Evolutionary conservation across 1,140 invertebrate species (phyloP).

Genomic region (Drosophila sucinea): DNA sequence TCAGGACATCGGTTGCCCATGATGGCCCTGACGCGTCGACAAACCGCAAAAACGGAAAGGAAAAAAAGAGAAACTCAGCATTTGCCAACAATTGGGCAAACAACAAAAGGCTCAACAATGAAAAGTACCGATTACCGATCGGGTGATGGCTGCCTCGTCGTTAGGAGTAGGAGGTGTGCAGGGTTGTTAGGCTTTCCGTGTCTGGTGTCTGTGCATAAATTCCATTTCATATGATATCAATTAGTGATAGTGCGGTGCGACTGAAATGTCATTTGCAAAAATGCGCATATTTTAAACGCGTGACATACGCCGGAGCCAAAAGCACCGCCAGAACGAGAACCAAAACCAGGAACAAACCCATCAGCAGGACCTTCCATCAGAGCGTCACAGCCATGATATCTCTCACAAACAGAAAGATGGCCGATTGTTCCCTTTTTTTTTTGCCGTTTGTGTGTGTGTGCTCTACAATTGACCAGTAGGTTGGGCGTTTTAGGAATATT

Average conservation of each 20-base stretch:
- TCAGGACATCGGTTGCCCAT: conserved; percentile 26
- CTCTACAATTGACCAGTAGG: conserved; percentile 16
- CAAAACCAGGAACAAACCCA: conserved; percentile 18
- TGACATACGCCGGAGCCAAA: conserved; percentile 52
- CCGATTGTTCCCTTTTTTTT: conserved; percentile 1
- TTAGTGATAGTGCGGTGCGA: conserved; percentile 79
- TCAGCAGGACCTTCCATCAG: conserved; percentile 30
- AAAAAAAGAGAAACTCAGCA: not conserved
- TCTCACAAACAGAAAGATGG: conserved; percentile 40
- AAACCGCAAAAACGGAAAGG: conserved; percentile 61
- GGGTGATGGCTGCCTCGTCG: conserved; percentile 7
- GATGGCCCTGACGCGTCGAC: conserved; percentile 65
- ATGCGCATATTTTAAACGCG: conserved; percentile 75
- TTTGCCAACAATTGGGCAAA: conserved; percentile 42
- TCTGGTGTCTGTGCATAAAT: conserved; percentile 72
- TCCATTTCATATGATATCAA: conserved; percentile 78
- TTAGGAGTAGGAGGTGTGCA: not conserved
- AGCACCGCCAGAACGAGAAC: too few relatives aligned
- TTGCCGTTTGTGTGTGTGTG: conserved; percentile 31
- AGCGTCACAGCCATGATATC: conserved; percentile 47
- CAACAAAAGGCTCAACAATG: conserved; percentile 47
- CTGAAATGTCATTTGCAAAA: conserved; percentile 80
- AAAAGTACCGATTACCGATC: conserved; percentile 68
- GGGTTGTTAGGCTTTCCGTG: not conserved
- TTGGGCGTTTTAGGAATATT: not conserved